Evolutionary conservation across 2,888 invertebrate species (phyloP), one percentile per base, ranked within the genome.

Genomic region (Heteropelma amictum): DNA sequence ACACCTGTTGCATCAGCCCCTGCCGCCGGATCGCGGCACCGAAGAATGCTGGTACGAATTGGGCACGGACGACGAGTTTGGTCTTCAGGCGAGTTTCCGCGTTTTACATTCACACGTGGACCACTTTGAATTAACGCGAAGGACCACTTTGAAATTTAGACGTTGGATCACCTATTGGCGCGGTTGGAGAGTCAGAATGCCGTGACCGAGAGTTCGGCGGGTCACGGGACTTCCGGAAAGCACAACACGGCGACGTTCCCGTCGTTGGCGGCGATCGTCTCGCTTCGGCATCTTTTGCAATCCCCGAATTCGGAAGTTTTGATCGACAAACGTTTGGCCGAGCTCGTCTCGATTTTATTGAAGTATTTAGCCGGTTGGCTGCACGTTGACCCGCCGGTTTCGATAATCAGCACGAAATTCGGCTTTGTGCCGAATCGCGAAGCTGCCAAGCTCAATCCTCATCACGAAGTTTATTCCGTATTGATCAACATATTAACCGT

Each of bases 371-470:
- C 87, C 0, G 87, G 86, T 0, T 88, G 88, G 88, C 56, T 87
- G 5, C 75, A 85, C 47, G 84, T 81, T 0, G 86, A 87, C 45
- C 83, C 87, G n/a, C 88, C 87, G 1, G 77, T 84, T 14, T 85
- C 85, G 1, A 72, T 84, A 2, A 61, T 83, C 6, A 85, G 78
- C 35, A 86, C 85, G 2, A 88, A 87, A 72, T 87, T 82, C 12
- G 88, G 87, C 12, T 87, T 86, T 10, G 85, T 87, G 4, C 87
- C 87, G 3, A 87, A 87, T 76, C 81, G 86, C 40, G 85, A 85
- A 23, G 82, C 83, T 0, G 84, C 84, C 21, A 87, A 86, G 72
- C 83, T 88, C 14, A 82, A 80, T 74, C 87, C 87, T 0, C 81
- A 85, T 61, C 79, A 79, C 1, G 84, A 85, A 69, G 86, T 84